These are phyloP conservation scores for Ethmia dodecea DNA, from an alignment of 2,888 invertebrate genomes.

Conservation along the genomic window DNA sequence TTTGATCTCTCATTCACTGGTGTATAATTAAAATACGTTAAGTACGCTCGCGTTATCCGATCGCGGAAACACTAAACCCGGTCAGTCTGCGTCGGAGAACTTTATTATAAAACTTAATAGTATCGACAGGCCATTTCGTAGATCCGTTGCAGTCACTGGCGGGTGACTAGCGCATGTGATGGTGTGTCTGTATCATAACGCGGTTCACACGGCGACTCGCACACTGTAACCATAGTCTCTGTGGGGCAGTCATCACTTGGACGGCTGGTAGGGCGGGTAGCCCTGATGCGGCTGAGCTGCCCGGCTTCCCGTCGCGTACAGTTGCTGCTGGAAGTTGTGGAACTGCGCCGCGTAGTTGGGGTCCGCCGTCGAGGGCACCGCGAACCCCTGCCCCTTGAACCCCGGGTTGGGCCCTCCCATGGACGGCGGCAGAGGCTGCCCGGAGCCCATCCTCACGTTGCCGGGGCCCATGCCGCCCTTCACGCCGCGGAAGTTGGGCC, in stretches of 20 bases:
- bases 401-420: slow-evolving; percentile 83
- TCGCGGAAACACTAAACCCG: slow-evolving; percentile 9
- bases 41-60: slow-evolving; percentile 27
- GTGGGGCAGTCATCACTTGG: slow-evolving; percentile 56
- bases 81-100: slow-evolving; percentile 16
- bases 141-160: slow-evolving; percentile 15
- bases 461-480: slow-evolving; percentile 56
- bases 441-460: slow-evolving; percentile 63
- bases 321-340: slow-evolving; percentile 96
- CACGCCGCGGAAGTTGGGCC: slow-evolving; percentile 53
- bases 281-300: slow-evolving; percentile 62
- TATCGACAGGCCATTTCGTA: slow-evolving; percentile 24
- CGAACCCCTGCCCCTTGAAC: slow-evolving; percentile 88
- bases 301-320: slow-evolving; percentile 87
- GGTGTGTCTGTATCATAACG: slow-evolving; percentile 9
- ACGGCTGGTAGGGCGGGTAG: slow-evolving; percentile 68
- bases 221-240: slow-evolving; percentile 6
- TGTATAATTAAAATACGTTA: slow-evolving; percentile 29
- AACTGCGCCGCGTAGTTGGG: slow-evolving; percentile 96
- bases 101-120: slow-evolving; percentile 19
- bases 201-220: slow-evolving; percentile 4
- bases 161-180: slow-evolving; percentile 1
- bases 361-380: slow-evolving; percentile 91
- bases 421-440: slow-evolving; percentile 86
- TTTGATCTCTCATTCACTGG: slow-evolving; percentile 36